Evolutionary conservation across 1,140 invertebrate genomes (phyloP).

Genomic region (Andrena cerasifolii): DNA sequence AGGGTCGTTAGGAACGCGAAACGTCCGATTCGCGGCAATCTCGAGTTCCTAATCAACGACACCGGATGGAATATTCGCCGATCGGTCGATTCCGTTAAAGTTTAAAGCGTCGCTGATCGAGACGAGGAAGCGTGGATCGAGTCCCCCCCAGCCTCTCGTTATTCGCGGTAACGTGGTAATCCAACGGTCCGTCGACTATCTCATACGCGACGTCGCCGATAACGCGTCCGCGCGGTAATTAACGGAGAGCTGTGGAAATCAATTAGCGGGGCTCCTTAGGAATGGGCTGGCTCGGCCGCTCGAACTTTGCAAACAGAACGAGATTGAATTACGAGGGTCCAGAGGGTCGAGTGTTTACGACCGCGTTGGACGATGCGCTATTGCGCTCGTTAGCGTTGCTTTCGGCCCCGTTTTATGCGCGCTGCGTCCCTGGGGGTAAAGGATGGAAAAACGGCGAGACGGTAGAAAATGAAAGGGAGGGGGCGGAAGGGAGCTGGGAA

Average conservation of each 20-base stretch:
- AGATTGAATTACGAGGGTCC: constrained; percentile 31
- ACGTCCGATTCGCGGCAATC: neutral
- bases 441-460: constrained; percentile 10
- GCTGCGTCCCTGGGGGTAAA: constrained; percentile 23
- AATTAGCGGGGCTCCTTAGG: constrained; percentile 27
- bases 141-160: neutral
- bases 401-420: constrained; percentile 42
- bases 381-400: constrained; percentile 52
- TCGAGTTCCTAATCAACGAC: constrained; percentile 7
- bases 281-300: neutral
- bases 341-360: constrained; percentile 33
- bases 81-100: neutral
- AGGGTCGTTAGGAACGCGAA: neutral
- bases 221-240: constrained; percentile 14
- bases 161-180: neutral
- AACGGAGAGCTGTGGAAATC: constrained; percentile 18
- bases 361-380: constrained; percentile 28
- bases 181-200: neutral
- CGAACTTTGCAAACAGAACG: constrained; percentile 32
- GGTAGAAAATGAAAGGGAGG: no score
- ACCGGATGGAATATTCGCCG: neutral
- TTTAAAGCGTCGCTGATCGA: neutral
- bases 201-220: neutral
- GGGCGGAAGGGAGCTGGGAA: neutral
- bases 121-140: neutral